Conservation (phyloP, 2,797 vertebrate genomes). For the Tolypeutes matacus region DNA sequence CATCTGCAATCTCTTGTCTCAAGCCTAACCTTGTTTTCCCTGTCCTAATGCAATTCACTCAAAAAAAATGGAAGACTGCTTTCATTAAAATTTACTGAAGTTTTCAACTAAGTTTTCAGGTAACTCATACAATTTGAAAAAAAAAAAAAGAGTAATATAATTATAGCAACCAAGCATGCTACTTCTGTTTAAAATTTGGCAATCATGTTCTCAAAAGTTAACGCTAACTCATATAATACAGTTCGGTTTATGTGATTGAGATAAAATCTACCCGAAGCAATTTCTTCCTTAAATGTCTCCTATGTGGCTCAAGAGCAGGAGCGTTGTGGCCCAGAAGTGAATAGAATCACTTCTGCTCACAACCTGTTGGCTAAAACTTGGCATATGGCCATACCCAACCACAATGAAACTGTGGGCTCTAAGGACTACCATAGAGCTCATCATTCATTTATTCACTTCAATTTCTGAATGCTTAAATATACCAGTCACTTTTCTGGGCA, state of each 20-base stretch:
- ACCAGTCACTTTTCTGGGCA: neutral
- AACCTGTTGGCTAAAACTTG: neutral
- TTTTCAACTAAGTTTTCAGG: neutral
- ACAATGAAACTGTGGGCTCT: neutral
- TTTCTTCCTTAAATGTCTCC: slow-evolving; percentile 26
- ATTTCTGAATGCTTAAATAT: slow-evolving; percentile 1
- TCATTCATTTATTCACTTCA: neutral
- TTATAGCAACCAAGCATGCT: neutral
- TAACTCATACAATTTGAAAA: neutral
- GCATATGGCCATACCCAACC: neutral
- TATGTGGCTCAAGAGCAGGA: neutral
- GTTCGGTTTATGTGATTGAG: neutral
- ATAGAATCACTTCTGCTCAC: neutral
- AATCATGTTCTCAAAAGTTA: neutral
- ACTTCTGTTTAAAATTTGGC: slow-evolving; percentile 30
- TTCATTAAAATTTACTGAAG: neutral
- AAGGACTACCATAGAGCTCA: neutral
- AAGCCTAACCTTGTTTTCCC: neutral
- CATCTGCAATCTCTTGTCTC: neutral
- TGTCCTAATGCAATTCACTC: neutral
- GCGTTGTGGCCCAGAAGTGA: neutral
- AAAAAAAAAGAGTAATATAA: neutral
- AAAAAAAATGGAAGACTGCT: neutral
- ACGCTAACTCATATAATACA: neutral
- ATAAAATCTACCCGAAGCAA: slow-evolving; percentile 11